Evolutionary conservation across 2,888 invertebrate genomes (phyloP).

Genomic region (Urechis unicinctus): DNA sequence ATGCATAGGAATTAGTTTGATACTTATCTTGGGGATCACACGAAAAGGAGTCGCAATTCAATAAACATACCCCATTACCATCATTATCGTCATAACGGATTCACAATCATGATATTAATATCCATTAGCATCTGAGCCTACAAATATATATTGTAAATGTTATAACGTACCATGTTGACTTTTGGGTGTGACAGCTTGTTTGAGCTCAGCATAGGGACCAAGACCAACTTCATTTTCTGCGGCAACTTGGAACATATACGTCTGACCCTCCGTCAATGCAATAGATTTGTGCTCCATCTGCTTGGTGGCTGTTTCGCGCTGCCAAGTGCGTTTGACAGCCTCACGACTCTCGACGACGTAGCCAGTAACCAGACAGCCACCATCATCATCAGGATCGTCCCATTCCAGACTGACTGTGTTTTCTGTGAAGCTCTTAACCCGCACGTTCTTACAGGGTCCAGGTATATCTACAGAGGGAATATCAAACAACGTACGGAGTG

Average conservation of each 20-base stretch:
- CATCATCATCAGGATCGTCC: conserved; percentile 45
- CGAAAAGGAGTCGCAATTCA: too few relatives aligned
- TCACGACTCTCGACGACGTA: conserved; percentile 52
- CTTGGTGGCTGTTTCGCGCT: conserved; percentile 10
- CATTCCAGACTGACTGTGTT: conserved; percentile 74
- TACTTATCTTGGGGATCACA: too few relatives aligned
- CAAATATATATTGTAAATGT: too few relatives aligned
- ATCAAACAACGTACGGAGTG: background rate
- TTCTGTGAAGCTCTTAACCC: conserved; percentile 64
- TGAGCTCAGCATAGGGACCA: conserved; percentile 59
- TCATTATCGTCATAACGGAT: too few relatives aligned
- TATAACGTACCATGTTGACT: conserved; percentile 61
- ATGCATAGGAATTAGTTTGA: too few relatives aligned
- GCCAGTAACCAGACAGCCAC: conserved; percentile 19
- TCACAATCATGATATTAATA: too few relatives aligned
- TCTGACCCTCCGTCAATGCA: conserved; percentile 79
- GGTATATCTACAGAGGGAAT: conserved; percentile 62
- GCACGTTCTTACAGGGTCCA: conserved; percentile 57
- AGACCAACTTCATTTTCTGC: conserved; percentile 86
- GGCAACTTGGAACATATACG: conserved; percentile 78
- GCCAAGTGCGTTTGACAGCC: conserved; percentile 71
- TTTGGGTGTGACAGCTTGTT: conserved; percentile 58
- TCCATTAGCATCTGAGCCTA: too few relatives aligned
- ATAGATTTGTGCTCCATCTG: conserved; percentile 27
- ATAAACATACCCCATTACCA: too few relatives aligned